These are phyloP conservation scores for Rhingia rostrata DNA, from an alignment of 2,888 invertebrate species.

Conservation along the genomic window DNA sequence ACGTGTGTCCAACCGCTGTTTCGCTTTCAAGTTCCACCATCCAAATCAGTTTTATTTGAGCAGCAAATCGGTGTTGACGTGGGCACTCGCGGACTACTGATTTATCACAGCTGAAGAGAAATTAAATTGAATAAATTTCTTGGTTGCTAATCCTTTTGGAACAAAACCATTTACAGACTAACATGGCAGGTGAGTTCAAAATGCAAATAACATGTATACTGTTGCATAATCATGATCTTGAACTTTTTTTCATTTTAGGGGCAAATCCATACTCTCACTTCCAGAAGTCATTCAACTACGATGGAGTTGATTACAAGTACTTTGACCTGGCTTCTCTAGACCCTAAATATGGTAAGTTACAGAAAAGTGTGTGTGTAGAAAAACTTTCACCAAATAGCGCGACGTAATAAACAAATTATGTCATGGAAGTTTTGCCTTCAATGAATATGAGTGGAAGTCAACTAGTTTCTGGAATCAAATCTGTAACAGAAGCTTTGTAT, in stretches of 20 bases:
- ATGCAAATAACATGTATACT: slow-evolving; percentile 7
- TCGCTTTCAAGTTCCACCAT: slow-evolving; percentile 43
- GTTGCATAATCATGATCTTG: slow-evolving; percentile 57
- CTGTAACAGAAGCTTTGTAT: slow-evolving; percentile 1
- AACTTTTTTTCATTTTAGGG: slow-evolving; percentile 73
- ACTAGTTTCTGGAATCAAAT: slow-evolving; percentile 11
- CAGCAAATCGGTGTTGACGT: slow-evolving; percentile 62
- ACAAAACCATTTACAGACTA: slow-evolving; percentile 21
- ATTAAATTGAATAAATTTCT: slow-evolving; percentile 20
- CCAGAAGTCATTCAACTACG: slow-evolving; percentile 79
- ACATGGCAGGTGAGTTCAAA: slow-evolving; percentile 61
- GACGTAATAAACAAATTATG: slow-evolving; percentile 30
- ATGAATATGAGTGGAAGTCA: neutral
- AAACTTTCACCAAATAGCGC: slow-evolving; percentile 28
- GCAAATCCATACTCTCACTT: slow-evolving; percentile 80
- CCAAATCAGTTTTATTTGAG: slow-evolving; percentile 52
- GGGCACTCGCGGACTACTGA: neutral
- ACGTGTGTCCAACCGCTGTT: slow-evolving; percentile 10
- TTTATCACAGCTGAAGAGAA: slow-evolving; percentile 8
- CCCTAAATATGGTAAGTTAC: slow-evolving; percentile 90
- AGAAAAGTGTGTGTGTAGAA: neutral
- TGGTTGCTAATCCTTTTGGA: slow-evolving; percentile 6
- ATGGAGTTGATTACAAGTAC: slow-evolving; percentile 86
- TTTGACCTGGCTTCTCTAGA: slow-evolving; percentile 91
- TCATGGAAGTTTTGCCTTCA: slow-evolving; percentile 14